Conservation (phyloP, 2,888 invertebrate species). For the Amblyjoppa proteus region DNA sequence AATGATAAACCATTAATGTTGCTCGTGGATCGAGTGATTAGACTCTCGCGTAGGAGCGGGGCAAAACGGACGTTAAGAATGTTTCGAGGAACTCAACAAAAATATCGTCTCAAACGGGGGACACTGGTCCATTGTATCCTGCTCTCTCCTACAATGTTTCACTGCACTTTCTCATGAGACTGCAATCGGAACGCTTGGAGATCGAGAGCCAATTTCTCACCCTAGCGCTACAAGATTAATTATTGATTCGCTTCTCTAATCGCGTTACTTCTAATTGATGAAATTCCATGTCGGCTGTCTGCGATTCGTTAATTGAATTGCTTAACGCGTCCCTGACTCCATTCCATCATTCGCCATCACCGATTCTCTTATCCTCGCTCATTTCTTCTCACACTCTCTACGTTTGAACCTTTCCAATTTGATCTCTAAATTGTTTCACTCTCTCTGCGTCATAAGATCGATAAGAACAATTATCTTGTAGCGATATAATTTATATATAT, state of each 20-base stretch:
- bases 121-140: neutral
- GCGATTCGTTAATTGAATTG: constrained; percentile 81
- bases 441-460: constrained; percentile 24
- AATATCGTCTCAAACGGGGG: too few species aligned
- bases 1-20: neutral
- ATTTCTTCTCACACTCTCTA: constrained; percentile 46
- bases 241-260: constrained; percentile 79
- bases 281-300: constrained; percentile 72
- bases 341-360: constrained; percentile 68
- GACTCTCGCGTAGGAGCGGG: neutral
- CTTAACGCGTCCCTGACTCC: constrained; percentile 79
- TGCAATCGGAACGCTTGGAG: neutral
- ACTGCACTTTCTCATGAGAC: neutral
- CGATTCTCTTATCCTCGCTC: constrained; percentile 58
- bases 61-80: neutral
- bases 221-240: constrained; percentile 75
- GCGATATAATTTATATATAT: neutral
- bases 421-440: constrained; percentile 8
- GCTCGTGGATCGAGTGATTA: neutral
- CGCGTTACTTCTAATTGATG: constrained; percentile 79
- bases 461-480: constrained; percentile 11
- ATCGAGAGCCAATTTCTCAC: constrained; percentile 41
- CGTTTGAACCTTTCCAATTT: constrained; percentile 4
- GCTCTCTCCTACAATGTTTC: neutral
- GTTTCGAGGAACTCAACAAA: neutral